These are phyloP conservation scores for Chalcosyrphus nemorum DNA, from an alignment of 2,888 invertebrate genomes.

Conservation along the genomic window DNA sequence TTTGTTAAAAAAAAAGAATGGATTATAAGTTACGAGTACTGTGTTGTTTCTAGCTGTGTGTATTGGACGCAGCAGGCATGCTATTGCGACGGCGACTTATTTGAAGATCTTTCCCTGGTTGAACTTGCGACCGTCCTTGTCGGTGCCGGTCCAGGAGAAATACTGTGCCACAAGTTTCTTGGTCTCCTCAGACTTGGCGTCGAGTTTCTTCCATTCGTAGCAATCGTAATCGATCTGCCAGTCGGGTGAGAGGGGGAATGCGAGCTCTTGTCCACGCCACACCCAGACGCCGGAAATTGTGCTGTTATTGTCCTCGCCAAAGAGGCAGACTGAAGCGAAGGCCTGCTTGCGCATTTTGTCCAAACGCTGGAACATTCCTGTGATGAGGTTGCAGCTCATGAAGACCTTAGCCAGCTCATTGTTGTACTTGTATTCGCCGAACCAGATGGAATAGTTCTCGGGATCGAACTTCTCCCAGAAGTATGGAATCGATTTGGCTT, in stretches of 20 bases:
- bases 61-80: too few relatives aligned
- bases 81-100: slow-evolving; percentile 83
- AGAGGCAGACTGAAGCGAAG: slow-evolving; percentile 96
- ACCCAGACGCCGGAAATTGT: slow-evolving; percentile 98
- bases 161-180: slow-evolving; percentile 94
- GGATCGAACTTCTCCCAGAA: slow-evolving; percentile 99
- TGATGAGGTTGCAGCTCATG: slow-evolving; percentile 99
- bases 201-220: slow-evolving; percentile 97
- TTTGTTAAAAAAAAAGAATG: slow-evolving; percentile 66
- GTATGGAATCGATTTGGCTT: slow-evolving; percentile 95
- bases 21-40: slow-evolving; percentile 71
- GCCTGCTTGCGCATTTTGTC: slow-evolving; percentile 99
- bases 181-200: slow-evolving; percentile 90
- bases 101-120: slow-evolving; percentile 99
- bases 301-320: slow-evolving; percentile 95
- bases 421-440: slow-evolving; percentile 97
- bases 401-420: slow-evolving; percentile 95
- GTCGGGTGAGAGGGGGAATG: slow-evolving; percentile 94
- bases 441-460: slow-evolving; percentile 98
- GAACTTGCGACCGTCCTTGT: slow-evolving; percentile 94
- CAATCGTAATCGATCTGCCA: slow-evolving; percentile 99
- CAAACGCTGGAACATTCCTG: slow-evolving; percentile 98
- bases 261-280: slow-evolving; percentile 98
- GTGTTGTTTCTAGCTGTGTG: too few relatives aligned
- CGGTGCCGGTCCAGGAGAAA: slow-evolving; percentile 93